Evolutionary conservation across 1,140 invertebrate genomes (phyloP).

Genomic region (Aphaenogaster rudis): DNA sequence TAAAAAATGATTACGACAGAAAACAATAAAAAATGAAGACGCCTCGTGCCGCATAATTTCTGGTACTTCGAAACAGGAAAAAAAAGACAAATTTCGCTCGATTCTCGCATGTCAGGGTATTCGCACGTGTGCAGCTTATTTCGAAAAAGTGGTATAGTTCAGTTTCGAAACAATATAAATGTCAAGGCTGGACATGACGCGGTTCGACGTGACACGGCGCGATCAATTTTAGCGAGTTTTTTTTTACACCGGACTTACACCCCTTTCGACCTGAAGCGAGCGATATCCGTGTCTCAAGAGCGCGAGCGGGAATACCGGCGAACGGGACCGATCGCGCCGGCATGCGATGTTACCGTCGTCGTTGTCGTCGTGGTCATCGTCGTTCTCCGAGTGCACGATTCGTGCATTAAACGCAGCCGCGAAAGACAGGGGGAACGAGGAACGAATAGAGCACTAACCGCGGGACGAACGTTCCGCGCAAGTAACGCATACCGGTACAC

Average conservation of each 20-base stretch:
- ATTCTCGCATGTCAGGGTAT: background rate
- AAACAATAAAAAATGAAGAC: background rate
- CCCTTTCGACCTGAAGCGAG: background rate
- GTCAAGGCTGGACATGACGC: background rate
- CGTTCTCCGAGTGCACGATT: constrained; percentile 62
- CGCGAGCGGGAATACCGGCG: background rate
- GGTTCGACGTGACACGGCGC: background rate
- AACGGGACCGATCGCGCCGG: constrained; percentile 45
- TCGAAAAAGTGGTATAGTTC: background rate
- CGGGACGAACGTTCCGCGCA: constrained; percentile 22
- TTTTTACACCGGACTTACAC: background rate
- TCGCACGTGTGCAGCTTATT: background rate
- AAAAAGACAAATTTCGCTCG: background rate
- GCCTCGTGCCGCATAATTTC: background rate
- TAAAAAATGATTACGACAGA: background rate
- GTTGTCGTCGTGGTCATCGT: constrained; percentile 24
- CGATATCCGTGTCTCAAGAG: background rate
- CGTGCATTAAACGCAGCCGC: constrained; percentile 36
- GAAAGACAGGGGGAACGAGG: constrained; percentile 51
- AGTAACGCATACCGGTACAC: constrained; percentile 27
- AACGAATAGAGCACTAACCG: constrained; percentile 26
- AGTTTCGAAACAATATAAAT: background rate
- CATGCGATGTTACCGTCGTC: constrained; percentile 41
- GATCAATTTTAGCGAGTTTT: background rate
- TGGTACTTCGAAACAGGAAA: background rate